phyloP scores from a whole-genome alignment of 2,113 vertebrate species.

The Heptranchias perlo region DNA sequence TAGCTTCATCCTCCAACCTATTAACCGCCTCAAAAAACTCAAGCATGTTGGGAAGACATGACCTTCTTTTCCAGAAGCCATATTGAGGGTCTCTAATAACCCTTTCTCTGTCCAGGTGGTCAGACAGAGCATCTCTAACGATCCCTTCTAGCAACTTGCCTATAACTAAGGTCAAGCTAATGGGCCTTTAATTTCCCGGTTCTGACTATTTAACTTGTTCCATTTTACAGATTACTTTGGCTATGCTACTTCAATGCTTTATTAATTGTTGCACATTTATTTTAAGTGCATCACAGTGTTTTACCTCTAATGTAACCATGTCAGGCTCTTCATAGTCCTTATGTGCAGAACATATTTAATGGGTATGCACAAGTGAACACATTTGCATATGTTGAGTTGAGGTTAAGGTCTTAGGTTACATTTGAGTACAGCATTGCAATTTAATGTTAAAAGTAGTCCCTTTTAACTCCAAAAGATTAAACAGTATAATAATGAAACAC shows the following conservation, averaged over 20 bases:
- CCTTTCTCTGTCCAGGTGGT: neutral
- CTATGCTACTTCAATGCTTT: neutral
- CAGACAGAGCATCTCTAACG: neutral
- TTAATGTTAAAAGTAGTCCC: neutral
- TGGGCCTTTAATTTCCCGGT: neutral
- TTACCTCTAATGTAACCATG: neutral
- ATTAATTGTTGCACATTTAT: neutral
- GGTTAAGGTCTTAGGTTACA: neutral
- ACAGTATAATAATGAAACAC: constrained; percentile 13
- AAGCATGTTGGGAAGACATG: neutral
- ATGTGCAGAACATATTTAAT: neutral
- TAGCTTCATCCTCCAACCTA: neutral
- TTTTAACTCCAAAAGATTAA: neutral
- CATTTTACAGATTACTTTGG: neutral
- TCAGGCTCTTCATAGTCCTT: neutral
- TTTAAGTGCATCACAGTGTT: neutral
- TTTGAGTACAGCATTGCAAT: neutral
- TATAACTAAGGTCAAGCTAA: neutral
- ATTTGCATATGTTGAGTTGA: neutral
- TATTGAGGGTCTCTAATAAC: neutral
- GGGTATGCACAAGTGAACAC: neutral
- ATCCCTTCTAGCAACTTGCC: neutral
- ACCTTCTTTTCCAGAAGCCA: neutral
- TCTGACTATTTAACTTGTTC: neutral
- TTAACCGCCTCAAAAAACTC: neutral